A percentile compares a stretch with the other conserved stretches of the same genome.
Conservation (phyloP, 1,140 invertebrate species). For the Teleopsis dalmanni region DNA sequence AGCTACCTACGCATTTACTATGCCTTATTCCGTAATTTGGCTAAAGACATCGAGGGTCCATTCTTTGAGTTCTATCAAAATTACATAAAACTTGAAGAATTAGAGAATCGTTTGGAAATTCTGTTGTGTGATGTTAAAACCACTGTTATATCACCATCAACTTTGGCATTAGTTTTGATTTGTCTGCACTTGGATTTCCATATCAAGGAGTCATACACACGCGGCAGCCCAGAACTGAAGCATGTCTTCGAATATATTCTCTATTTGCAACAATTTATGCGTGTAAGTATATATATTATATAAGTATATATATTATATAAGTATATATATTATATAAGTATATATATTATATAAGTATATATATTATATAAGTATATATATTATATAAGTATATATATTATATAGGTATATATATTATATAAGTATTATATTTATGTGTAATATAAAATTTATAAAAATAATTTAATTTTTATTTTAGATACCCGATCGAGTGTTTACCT, state of each 20-base stretch:
- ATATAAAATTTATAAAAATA: not conserved
- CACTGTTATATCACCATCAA: conserved; percentile 56
- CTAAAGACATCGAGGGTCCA: conserved; percentile 46
- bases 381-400: not conserved
- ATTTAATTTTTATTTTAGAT: conserved; percentile 47
- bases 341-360: not conserved
- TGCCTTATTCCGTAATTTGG: conserved; percentile 50
- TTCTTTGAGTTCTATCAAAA: conserved; percentile 46
- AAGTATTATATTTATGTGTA: not conserved
- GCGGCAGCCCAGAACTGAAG: conserved; percentile 39
- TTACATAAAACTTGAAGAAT: conserved; percentile 45
- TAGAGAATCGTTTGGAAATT: conserved; percentile 62
- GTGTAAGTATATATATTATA: conserved; percentile 16
- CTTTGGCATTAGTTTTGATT: conserved; percentile 63
- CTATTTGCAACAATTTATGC: conserved; percentile 41
- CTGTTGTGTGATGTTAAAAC: conserved; percentile 62
- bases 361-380: conserved; percentile 1
- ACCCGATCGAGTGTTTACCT: conserved; percentile 54
- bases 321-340: not conserved
- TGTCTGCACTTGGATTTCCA: conserved; percentile 56
- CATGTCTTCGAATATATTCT: conserved; percentile 42
- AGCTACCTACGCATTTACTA: conserved; percentile 61
- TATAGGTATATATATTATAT: not conserved
- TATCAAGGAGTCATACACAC: conserved; percentile 41
- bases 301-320: not conserved